Base-by-base conservation (phyloP, 1,140 invertebrate species). In the Drosophila arawakana region DNA sequence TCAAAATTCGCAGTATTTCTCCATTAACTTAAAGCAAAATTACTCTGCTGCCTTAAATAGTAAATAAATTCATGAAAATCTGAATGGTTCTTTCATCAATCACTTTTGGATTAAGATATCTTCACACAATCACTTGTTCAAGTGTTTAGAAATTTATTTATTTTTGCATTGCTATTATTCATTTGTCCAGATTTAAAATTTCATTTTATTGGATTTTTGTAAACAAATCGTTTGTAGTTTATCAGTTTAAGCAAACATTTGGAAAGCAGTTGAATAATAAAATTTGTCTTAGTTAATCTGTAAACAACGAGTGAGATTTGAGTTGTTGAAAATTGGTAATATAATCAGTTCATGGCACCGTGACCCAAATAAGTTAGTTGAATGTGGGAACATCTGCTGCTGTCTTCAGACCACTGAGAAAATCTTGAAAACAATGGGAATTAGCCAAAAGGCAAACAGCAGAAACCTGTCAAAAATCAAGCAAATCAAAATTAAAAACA, bases 401-500 rank as follows among this genome's bases (percentile, higher is more conserved):
- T 52, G 18, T 47, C 59, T 58, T 34, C 4, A 21, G 41, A 3
- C 15, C 10, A 62, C 35, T 41, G 44, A 37, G 21, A 47, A 69
- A 68, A 72, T 9, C 2, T 39, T 9, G 50, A 67, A 46, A 76
- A 44, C 52, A 66, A 44, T 41, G 39, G 39, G 66, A 81, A 79
- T 81, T 76, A 73, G 68, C 58, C 52, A 63, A 71, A 74, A 67
- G 47, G 66, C 66, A 69, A 76, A 71, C 52, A 69, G 46, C 66
- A 52, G 52, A 60, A 77, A 82, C 58, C 79, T 88, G 82, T 86
- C 82, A 86, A 75, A 82, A 82, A 76, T 67, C 73, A 58, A 34
- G 60, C 69, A 79, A 82, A 86, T 77, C 65, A 81, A 81, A 67
- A 41, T 6, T 35, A 30, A 11, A 57, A 34, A 41, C 25, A 60